Percentiles rank a stretch among this genome's conserved stretches.
Evolutionary conservation across 2,797 vertebrate species (phyloP).

Genomic region (Eutrigla gurnardus): DNA sequence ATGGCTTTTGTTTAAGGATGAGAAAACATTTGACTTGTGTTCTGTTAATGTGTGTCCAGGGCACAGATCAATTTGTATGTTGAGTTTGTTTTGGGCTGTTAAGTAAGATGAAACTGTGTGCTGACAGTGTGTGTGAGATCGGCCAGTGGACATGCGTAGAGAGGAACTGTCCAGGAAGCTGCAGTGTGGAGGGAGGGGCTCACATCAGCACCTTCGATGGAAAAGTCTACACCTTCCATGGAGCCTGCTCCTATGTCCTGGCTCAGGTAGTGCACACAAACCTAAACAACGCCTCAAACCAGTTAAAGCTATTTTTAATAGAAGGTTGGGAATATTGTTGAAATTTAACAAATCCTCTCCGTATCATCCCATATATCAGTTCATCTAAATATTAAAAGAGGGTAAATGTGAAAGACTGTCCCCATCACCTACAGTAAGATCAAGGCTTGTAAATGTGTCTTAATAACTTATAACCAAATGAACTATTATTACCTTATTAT

Average conservation of each 20-base stretch:
- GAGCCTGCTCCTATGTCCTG: slow-evolving; percentile 87
- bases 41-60: neutral
- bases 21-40: neutral
- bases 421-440: neutral
- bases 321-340: neutral
- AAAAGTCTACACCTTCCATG: slow-evolving; percentile 86
- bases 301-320: neutral
- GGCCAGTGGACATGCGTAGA: slow-evolving; percentile 86
- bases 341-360: neutral
- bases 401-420: neutral
- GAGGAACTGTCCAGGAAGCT: slow-evolving; percentile 84
- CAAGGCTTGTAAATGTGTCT: neutral
- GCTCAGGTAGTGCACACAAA: slow-evolving; percentile 57
- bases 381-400: neutral
- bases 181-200: slow-evolving; percentile 87
- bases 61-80: neutral
- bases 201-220: slow-evolving; percentile 86
- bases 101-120: neutral
- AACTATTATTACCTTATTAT: neutral
- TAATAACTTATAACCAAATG: neutral
- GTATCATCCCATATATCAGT: slow-evolving; percentile 2
- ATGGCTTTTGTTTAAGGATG: too few relatives aligned
- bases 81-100: neutral
- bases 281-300: neutral
- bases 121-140: slow-evolving; percentile 76